Evolutionary conservation across 2,888 invertebrate species (phyloP), one percentile per base, ranked within the genome.

Genomic region (Cryptocephalus moraei): DNA sequence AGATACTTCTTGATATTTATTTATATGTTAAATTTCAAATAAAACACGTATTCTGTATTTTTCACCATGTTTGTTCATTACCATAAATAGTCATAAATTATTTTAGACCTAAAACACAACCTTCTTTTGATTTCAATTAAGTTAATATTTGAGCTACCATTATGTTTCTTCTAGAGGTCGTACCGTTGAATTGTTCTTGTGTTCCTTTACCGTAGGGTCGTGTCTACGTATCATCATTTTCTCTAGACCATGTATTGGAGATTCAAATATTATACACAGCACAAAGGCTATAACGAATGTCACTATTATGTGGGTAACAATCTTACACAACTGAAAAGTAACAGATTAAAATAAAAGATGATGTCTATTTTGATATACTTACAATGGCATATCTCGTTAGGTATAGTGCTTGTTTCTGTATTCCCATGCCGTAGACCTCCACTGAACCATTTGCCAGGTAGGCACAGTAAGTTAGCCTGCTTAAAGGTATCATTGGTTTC

Each of bases 381-480:
- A 84, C 84, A 73, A 83, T 68, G 63, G 76, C 76, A 53, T 78
- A 75, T 60, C 75, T 75, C 41, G 77, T 80, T 57, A 84, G 73
- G 59, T 80, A 77, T 40, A 75, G 66, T 1, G 82, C 79, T 63
- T 77, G 74, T 59, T 82, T 70, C 39, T 79, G 57, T 42, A 77
- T 78, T 1, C 82, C 80, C 4, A 77, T 72, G 55, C 77, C 77
- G 65, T 82, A 80, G 49, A 85, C 65, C 62, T 82, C 84, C 0
- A 86, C 75, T 14, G 84, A 70, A 3, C 85, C 85, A 62, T 86
- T 85, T 32, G 82, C 77, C 44, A 86, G 72, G 64, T 85, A 86
- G 1, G 84, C 83, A 56, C 83, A 82, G 63, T 82, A 86, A 0
- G 84, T 84, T 47, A 86, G 67, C 56, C 84, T 74, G 52, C 83